Percentiles rank a stretch among this genome's conserved stretches.
phyloP scores from a whole-genome alignment of 2,888 invertebrate species.

The Acanthosoma haemorrhoidale region DNA sequence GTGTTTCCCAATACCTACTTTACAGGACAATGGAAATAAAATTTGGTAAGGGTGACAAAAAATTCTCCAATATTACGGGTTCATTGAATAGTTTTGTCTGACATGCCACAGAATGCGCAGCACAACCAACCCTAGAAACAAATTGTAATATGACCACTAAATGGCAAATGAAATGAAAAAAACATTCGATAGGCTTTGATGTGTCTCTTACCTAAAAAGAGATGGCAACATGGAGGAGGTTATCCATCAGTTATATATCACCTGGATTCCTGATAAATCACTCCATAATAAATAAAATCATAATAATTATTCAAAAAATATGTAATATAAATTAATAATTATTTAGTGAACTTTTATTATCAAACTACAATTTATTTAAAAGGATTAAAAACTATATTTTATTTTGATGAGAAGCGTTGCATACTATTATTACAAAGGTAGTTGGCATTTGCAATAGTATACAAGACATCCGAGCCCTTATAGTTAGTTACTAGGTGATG shows the following conservation, averaged over 20 bases:
- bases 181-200: neutral
- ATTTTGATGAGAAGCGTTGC: neutral
- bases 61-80: too few relatives aligned
- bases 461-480: too few relatives aligned
- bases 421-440: neutral
- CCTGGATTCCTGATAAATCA: neutral
- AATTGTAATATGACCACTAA: conserved; percentile 10
- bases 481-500: neutral
- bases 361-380: conserved; percentile 2
- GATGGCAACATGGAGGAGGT: neutral
- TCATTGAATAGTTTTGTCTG: too few relatives aligned
- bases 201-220: neutral
- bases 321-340: neutral
- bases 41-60: too few relatives aligned
- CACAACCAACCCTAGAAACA: neutral
- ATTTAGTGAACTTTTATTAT: neutral
- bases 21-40: too few relatives aligned
- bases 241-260: neutral
- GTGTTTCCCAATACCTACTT: too few relatives aligned
- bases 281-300: neutral
- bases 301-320: neutral
- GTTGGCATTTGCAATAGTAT: neutral
- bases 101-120: neutral
- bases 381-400: neutral
- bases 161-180: too few relatives aligned